phyloP scores from a whole-genome alignment of 2,113 vertebrate species.

The Ailurus styani region DNA sequence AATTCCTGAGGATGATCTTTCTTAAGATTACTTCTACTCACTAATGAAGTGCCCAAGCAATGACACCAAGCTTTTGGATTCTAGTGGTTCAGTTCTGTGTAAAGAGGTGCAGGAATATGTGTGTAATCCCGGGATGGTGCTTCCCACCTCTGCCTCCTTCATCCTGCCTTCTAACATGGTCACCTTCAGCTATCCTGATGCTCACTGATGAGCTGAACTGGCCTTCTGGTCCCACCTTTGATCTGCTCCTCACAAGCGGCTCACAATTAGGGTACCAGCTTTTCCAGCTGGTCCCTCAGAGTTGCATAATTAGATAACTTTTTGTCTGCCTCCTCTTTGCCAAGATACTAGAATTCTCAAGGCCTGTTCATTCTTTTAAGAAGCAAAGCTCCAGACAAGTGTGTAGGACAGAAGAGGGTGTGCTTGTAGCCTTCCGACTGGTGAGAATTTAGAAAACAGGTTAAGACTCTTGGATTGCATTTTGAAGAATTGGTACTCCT shows the following conservation, averaged over 20 bases:
- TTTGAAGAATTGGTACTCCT: not conserved
- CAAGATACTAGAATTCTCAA: not conserved
- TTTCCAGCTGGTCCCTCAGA: not conserved
- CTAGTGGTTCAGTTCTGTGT: not conserved
- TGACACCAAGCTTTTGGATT: not conserved
- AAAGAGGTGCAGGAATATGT: not conserved
- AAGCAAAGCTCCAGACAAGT: not conserved
- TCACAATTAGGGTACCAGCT: accelerated
- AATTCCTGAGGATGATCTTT: not conserved
- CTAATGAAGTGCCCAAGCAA: not conserved
- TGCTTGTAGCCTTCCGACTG: not conserved
- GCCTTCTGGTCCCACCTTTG: not conserved
- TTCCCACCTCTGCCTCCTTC: not conserved
- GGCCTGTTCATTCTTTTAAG: not conserved
- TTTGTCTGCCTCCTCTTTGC: not conserved
- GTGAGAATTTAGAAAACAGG: not conserved
- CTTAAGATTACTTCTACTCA: not conserved
- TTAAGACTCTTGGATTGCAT: not conserved
- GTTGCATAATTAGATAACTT: not conserved
- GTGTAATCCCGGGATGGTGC: not conserved
- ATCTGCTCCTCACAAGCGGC: not conserved
- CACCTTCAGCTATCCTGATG: not conserved
- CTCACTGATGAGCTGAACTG: not conserved
- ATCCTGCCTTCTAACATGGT: not conserved
- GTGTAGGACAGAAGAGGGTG: not conserved